A percentile compares a stretch with the other conserved stretches of the same genome.
Conservation (phyloP, 2,113 vertebrate genomes). For the Hymenochirus boettgeri region DNA sequence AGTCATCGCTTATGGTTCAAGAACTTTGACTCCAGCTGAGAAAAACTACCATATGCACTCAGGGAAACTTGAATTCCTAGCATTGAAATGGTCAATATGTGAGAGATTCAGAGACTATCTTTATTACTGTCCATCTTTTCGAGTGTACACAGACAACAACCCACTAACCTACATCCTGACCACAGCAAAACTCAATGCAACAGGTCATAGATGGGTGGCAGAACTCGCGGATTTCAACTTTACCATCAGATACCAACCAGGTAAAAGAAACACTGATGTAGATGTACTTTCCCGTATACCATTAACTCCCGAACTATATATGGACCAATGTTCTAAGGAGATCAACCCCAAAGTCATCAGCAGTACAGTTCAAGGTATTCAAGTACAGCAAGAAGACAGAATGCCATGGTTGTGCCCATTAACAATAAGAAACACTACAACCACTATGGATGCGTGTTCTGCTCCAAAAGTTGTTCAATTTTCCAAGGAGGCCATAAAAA, state of each 20-base stretch:
- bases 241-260: constrained; percentile 20
- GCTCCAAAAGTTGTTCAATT: too few species aligned
- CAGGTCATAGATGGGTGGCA: constrained; percentile 22
- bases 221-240: constrained; percentile 22
- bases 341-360: too few species aligned
- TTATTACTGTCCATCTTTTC: neutral
- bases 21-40: neutral
- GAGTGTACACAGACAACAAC: constrained; percentile 30
- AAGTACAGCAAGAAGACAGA: too few species aligned
- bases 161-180: constrained; percentile 26
- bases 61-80: too few species aligned
- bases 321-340: too few species aligned
- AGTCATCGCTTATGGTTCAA: too few species aligned
- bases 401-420: too few species aligned
- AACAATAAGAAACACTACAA: too few species aligned
- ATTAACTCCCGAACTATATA: too few species aligned
- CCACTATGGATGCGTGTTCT: too few species aligned
- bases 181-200: constrained; percentile 10
- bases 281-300: constrained; percentile 16
- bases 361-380: too few species aligned
- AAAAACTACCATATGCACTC: neutral
- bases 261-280: constrained; percentile 16
- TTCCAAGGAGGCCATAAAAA: too few species aligned
- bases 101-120: neutral
- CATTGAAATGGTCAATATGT: constrained; percentile 2